A percentile compares a stretch with the other conserved stretches of the same genome.
phyloP scores from a whole-genome alignment of 2,113 vertebrate species.

The Centropristis striata region DNA sequence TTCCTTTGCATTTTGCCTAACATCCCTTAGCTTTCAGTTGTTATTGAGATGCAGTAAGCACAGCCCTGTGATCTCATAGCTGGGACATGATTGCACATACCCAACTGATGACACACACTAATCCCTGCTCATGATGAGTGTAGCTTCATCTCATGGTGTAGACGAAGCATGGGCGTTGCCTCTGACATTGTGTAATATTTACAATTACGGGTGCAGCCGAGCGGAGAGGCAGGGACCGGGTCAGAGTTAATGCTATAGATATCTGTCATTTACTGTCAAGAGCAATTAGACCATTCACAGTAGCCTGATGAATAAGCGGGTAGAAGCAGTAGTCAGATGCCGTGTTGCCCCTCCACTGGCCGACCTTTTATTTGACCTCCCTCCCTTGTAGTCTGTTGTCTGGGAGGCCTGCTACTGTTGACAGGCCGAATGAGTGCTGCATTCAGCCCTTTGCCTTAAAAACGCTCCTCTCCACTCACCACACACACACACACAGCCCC shows the following conservation, averaged over 20 bases:
- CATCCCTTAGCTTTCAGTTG: conserved; percentile 66
- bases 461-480: conserved; percentile 18
- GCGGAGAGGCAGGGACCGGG: conserved; percentile 29
- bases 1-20: conserved; percentile 50
- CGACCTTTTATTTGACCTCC: conserved; percentile 56
- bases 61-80: conserved; percentile 82
- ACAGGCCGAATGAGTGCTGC: conserved; percentile 59
- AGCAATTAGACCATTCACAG: conserved; percentile 33
- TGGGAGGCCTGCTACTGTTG: conserved; percentile 60
- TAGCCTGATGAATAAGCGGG: conserved; percentile 46
- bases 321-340: conserved; percentile 26
- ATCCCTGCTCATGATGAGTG: conserved; percentile 64
- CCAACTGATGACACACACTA: conserved; percentile 82
- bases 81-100: conserved; percentile 79
- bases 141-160: conserved; percentile 62
- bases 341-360: conserved; percentile 20
- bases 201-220: conserved; percentile 52
- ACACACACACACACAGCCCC: conserved; percentile 22
- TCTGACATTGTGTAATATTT: conserved; percentile 72
- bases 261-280: conserved; percentile 60
- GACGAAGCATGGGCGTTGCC: conserved; percentile 76
- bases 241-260: conserved; percentile 35
- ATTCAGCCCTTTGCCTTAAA: conserved; percentile 47
- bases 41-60: conserved; percentile 72
- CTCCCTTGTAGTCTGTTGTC: conserved; percentile 45